Evolutionary conservation across 2,797 vertebrate species (phyloP).

Genomic region (Delichon dasypus): DNA sequence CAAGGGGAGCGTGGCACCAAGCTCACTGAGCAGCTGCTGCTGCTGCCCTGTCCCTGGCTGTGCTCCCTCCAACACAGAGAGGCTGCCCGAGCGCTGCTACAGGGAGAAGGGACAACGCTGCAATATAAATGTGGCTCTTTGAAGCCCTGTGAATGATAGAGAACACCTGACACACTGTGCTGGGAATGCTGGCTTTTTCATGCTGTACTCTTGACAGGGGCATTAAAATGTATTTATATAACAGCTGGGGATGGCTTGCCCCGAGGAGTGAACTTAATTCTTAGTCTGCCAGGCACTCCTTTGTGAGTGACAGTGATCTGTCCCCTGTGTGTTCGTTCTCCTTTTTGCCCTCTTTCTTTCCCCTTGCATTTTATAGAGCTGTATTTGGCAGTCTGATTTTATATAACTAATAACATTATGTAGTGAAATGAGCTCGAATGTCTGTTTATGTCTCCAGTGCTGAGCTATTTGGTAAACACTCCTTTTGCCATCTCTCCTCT

Average conservation of each 20-base stretch:
- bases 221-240: constrained; percentile 75
- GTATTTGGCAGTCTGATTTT: constrained; percentile 74
- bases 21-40: neutral
- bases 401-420: constrained; percentile 69
- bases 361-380: constrained; percentile 63
- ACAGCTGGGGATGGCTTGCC: constrained; percentile 71
- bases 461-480: constrained; percentile 47
- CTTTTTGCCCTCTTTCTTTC: constrained; percentile 58
- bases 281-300: constrained; percentile 73
- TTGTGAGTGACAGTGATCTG: constrained; percentile 77
- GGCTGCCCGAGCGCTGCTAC: constrained; percentile 28
- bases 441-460: constrained; percentile 16
- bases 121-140: constrained; percentile 46
- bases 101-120: constrained; percentile 55
- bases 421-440: constrained; percentile 55
- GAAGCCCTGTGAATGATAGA: constrained; percentile 46
- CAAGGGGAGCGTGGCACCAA: fast-evolving
- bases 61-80: neutral
- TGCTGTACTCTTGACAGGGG: constrained; percentile 64
- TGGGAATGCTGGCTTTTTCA: constrained; percentile 42
- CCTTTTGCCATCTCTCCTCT: neutral
- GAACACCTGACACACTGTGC: constrained; percentile 46
- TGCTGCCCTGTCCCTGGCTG: neutral
- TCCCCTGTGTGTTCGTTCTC: constrained; percentile 65
- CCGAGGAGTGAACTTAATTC: constrained; percentile 76